Percentiles rank a stretch among this genome's conserved stretches.
phyloP scores from a whole-genome alignment of 30 jellyfish, hydroid and myxozoan species.

The Turritopsis rubra region DNA sequence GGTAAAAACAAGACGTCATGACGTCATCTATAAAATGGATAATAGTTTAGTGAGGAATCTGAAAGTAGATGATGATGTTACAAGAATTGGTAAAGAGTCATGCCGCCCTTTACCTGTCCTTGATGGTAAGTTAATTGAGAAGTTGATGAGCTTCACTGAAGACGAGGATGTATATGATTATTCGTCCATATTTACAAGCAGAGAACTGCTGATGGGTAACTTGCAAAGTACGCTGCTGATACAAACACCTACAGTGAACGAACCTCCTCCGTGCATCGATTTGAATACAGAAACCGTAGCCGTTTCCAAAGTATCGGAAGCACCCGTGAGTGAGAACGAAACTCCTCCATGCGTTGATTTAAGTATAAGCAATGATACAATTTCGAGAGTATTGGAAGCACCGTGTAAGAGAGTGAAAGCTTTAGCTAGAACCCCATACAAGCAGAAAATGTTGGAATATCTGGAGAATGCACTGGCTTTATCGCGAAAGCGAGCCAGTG shows the following conservation, averaged over 20 bases:
- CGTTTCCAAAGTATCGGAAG: background rate
- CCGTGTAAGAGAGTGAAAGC: slow-evolving; percentile 13
- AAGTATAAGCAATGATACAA: background rate
- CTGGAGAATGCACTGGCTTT: slow-evolving; percentile 6
- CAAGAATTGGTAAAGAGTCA: background rate
- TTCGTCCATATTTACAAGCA: background rate
- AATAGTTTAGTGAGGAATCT: background rate
- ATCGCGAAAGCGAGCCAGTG: background rate
- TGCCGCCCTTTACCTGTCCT: slow-evolving; percentile 16
- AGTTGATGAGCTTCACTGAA: slow-evolving; percentile 10
- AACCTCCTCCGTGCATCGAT: background rate
- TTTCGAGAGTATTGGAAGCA: background rate
- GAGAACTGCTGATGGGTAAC: background rate
- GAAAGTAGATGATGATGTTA: background rate
- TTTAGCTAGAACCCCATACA: slow-evolving; percentile 19
- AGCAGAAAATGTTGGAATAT: slow-evolving; percentile 12
- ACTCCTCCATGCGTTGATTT: background rate
- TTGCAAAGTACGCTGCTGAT: slow-evolving; percentile 10
- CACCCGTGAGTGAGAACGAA: background rate
- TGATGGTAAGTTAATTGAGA: background rate
- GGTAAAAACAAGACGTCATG: background rate
- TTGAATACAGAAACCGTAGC: background rate
- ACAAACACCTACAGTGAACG: background rate
- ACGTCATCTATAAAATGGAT: background rate
- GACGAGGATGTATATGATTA: background rate